Conservation (phyloP, 2,888 invertebrate species). For the Leptothorax acervorum region DNA sequence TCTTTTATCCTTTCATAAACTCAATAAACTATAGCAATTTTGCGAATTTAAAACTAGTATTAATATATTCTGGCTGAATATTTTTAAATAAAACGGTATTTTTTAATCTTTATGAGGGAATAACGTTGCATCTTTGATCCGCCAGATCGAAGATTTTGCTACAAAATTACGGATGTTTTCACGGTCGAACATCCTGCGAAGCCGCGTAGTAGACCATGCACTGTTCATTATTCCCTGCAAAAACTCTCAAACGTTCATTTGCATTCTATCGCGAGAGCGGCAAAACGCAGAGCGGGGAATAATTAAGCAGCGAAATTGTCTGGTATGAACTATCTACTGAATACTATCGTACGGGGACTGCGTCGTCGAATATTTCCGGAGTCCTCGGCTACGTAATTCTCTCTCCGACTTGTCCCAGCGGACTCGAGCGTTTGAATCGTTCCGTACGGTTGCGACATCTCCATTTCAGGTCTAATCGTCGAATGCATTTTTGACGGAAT, state of each 20-base stretch:
- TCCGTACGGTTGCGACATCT: neutral
- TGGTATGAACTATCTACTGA: constrained; percentile 54
- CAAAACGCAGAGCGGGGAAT: constrained; percentile 50
- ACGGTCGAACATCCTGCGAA: constrained; percentile 9
- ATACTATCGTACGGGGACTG: constrained; percentile 26
- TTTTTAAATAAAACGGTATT: constrained; percentile 12
- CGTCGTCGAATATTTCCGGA: constrained; percentile 20
- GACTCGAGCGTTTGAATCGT: constrained; percentile 11
- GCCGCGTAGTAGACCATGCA: constrained; percentile 6
- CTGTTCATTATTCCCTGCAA: constrained; percentile 45
- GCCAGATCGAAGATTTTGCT: constrained; percentile 3
- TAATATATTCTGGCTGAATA: neutral
- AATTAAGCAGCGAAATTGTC: constrained; percentile 56
- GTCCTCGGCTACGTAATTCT: constrained; percentile 25
- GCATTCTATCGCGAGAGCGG: constrained; percentile 49
- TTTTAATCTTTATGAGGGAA: neutral
- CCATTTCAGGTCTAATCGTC: neutral
- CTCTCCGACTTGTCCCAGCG: neutral
- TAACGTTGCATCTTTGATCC: neutral
- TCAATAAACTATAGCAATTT: neutral
- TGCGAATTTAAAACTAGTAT: neutral
- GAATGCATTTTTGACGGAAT: constrained; percentile 30
- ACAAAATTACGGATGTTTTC: neutral
- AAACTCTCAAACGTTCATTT: constrained; percentile 49
- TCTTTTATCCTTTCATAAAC: neutral